Evolutionary conservation across 2,797 vertebrate species (phyloP).

Genomic region (Spinibarbus caldwelli): DNA sequence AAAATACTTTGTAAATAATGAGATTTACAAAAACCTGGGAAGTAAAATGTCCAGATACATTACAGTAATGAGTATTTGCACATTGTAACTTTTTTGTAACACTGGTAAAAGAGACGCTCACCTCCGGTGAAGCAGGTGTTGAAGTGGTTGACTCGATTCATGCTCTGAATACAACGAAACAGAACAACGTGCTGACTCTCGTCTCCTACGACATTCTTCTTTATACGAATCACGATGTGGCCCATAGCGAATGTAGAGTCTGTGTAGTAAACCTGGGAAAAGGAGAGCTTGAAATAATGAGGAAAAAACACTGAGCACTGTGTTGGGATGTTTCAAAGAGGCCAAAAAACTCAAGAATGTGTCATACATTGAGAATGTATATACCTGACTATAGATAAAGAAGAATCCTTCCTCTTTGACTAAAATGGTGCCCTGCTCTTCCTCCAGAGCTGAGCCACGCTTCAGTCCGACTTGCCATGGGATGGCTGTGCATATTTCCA

Average conservation of each 20-base stretch:
- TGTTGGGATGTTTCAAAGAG: conserved; percentile 4
- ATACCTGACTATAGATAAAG: conserved; percentile 96
- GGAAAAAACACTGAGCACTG: conserved; percentile 35
- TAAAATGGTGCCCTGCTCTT: conserved; percentile 84
- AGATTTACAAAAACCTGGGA: not conserved
- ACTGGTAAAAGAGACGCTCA: conserved; percentile 60
- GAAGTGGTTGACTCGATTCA: conserved; percentile 84
- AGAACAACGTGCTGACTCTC: conserved; percentile 87
- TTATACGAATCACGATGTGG: conserved; percentile 90
- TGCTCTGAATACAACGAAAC: conserved; percentile 95
- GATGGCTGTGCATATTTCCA: conserved; percentile 82
- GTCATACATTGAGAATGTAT: not conserved
- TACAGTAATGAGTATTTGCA: not conserved
- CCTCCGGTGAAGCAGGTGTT: conserved; percentile 98
- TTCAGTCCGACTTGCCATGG: conserved; percentile 92
- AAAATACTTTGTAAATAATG: too few relatives aligned
- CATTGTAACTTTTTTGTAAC: not conserved
- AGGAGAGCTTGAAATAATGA: conserved; percentile 46
- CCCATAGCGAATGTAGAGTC: conserved; percentile 92
- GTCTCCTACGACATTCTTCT: conserved; percentile 88
- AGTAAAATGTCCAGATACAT: not conserved
- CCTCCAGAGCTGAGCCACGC: conserved; percentile 86
- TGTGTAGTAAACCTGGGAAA: conserved; percentile 87
- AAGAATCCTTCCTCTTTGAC: conserved; percentile 92
- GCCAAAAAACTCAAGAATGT: not conserved